Base-by-base conservation (phyloP, 2,888 invertebrate genomes). In the Ochropleura plecta region DNA sequence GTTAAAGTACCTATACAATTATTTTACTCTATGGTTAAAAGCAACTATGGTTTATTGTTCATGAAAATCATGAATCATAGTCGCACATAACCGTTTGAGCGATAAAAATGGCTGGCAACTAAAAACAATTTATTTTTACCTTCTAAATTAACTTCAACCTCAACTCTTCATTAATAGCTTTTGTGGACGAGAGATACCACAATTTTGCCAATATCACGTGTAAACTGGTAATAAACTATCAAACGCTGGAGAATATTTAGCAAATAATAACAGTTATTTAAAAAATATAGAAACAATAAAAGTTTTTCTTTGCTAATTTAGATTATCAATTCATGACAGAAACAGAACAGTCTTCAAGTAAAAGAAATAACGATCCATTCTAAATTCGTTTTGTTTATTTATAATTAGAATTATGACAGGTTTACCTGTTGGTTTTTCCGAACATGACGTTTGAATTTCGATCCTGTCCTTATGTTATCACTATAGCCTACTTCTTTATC, bases 1-100 rank as follows among this genome's bases (percentile, higher is more conserved):
- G 64, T 70, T 55, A 62, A 44, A 60, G 55, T 69, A n/a, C n/a
- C n/a, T n/a, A n/a, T 72, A 57, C 20, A 78, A 79, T 85, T 85
- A 79, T 76, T 68, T 71, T 68, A 70, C 64, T 63, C 68, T 79
- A 55, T 69, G 72, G 75, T 82, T 65, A 16, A 46, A 69, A 46
- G 55, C 16, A 48, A 49, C 30, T 60, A 78, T 65, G 73, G 83
- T 72, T 78, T 85, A 82, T 78, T 73, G 71, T 70, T 68, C 40
- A 71, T 70, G 69, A 81, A 30, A 70, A 70, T 65, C n/a, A 69
- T 72, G 69, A 76, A 20, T 83, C 59, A 67, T 59, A 7, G n/a
- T 30, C 4, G 3, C 16, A 30, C n/a, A 14, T 42, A 73, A 80
- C 42, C 9, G 46, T 76, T 44, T 55, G n/a, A 8, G 48, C 30